These are phyloP conservation scores for Sclerurus mexicanus DNA, from an alignment of 2,113 vertebrate genomes.

Conservation along the genomic window DNA sequence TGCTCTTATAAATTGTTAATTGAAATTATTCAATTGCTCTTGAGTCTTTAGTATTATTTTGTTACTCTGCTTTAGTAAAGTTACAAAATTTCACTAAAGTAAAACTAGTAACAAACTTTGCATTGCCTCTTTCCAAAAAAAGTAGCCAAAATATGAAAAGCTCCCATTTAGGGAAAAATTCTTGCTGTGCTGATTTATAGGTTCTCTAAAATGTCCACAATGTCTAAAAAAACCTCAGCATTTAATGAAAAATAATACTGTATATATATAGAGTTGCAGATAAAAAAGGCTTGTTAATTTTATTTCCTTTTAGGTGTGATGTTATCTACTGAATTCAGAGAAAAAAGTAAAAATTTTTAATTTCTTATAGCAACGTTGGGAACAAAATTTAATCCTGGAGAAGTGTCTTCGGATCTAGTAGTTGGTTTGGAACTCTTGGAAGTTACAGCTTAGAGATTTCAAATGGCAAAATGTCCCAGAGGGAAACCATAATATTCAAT, in stretches of 20 bases:
- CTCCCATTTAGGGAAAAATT: not conserved
- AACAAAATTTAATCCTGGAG: not conserved
- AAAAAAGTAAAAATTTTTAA: not conserved
- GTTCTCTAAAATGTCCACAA: not conserved
- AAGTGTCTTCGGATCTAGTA: not conserved
- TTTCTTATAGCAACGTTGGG: not conserved
- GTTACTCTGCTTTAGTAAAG: not conserved
- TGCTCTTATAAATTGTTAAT: not conserved
- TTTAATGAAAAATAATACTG: not conserved
- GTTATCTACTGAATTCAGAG: not conserved
- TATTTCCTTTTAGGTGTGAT: not conserved
- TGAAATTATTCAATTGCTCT: not conserved
- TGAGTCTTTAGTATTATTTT: not conserved
- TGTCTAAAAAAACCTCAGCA: not conserved
- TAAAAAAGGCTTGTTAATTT: not conserved
- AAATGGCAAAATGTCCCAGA: not conserved
- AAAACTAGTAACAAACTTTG: not conserved
- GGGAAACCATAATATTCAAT: not conserved
- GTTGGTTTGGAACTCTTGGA: not conserved
- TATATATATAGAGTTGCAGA: not conserved
- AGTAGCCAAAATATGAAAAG: not conserved
- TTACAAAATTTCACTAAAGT: not conserved
- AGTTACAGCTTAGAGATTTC: not conserved
- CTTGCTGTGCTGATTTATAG: not conserved
- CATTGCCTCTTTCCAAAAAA: not conserved